Evolutionary conservation across 2,888 invertebrate species (phyloP).

Genomic region (Hypomecis punctinalis): DNA sequence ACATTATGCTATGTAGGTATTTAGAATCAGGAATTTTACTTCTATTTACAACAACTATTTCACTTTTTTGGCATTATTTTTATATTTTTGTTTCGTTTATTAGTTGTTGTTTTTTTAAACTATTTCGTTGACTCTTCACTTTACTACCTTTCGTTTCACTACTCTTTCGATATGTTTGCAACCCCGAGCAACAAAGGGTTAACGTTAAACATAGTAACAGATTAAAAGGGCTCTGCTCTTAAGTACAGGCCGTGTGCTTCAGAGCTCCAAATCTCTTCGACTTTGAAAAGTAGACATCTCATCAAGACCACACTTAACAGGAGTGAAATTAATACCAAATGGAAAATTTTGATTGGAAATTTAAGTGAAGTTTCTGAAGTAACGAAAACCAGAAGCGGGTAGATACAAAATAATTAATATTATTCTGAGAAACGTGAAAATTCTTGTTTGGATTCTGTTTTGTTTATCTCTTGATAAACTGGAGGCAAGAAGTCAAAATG

Average conservation of each 20-base stretch:
- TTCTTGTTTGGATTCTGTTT: conserved; percentile 1
- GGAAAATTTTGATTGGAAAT: conserved; percentile 29
- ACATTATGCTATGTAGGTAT: no score
- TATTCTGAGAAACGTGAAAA: not conserved
- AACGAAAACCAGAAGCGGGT: conserved; percentile 13
- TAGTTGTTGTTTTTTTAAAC: no score
- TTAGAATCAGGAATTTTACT: no score
- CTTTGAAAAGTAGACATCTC: conserved; percentile 12
- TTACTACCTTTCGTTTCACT: no score
- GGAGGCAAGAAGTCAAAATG: no score
- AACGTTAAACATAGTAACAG: conserved; percentile 15
- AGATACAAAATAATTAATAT: not conserved
- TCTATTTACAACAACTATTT: no score
- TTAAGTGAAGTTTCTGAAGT: conserved; percentile 23
- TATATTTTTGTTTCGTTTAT: no score
- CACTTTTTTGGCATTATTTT: no score
- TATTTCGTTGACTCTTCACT: no score
- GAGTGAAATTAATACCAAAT: conserved; percentile 25
- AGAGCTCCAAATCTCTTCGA: conserved; percentile 20
- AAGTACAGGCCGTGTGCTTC: conserved; percentile 19
- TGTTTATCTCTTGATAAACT: not conserved
- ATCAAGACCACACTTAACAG: conserved; percentile 3
- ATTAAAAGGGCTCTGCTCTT: conserved; percentile 21
- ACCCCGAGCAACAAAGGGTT: conserved; percentile 11
- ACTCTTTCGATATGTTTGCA: no score